Base-by-base conservation (phyloP, 2,888 invertebrate genomes). In the Cylindroiulus punctatus region DNA sequence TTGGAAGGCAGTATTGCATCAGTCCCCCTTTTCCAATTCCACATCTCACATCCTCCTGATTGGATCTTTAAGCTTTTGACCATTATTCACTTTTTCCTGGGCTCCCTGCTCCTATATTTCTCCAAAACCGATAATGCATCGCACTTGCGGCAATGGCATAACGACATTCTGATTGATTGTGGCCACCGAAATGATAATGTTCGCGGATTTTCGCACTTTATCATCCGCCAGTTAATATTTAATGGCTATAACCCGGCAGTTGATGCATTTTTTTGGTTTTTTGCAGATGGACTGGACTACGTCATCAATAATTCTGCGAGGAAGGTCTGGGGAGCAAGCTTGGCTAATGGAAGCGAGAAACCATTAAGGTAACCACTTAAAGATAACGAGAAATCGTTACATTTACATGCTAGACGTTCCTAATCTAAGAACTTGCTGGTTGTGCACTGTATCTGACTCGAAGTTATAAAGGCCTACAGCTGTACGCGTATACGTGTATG, bases 51-150 rank as follows among this genome's bases (percentile, higher is more conserved):
- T 65, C 65, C 65, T 26, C 65, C 26, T 65, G 65, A 65, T 65
- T 65, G 65, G 65, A 65, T 65, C 65, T 65, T 65, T 65, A 65
- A 65, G 65, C 65, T 65, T 65, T 65, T 65, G 65, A 65, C 65
- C 65, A 65, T 65, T 65, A 65, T 65, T 65, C 65, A 65, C 65
- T 65, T 65, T 65, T 65, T 5, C 65, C n/a, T 26, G 65, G 12
- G 22, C 26, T 12, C 65, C 12, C 7, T 10, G 26, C 26, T 26
- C 26, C 26, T 22, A 65, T 26, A 65, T 65, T 65, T 26, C 65
- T 65, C 26, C 65, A 65, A 65, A 65, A 65, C 65, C 65, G 65
- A 65, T 65, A 65, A 65, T 65, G 65, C 65, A 65, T 65, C 65
- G 65, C 65, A 65, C 26, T 65, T 65, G 65, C 65, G 26, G 65